Conservation (phyloP, 1,140 invertebrate species). For the Pseudachorutes palmiensis region DNA sequence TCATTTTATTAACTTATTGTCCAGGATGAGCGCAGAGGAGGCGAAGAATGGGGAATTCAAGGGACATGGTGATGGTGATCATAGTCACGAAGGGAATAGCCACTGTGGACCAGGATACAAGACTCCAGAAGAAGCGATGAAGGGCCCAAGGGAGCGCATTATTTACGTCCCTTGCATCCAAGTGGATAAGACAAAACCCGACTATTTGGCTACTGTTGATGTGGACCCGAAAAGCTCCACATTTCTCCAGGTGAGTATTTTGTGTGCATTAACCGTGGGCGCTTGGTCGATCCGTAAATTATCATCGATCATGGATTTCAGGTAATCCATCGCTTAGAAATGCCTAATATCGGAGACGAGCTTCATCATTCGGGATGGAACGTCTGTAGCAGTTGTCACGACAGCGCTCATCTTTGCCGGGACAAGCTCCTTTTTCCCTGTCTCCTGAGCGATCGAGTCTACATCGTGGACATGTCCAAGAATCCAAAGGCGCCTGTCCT, state of each 20-base stretch:
- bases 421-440: slow-evolving; percentile 74
- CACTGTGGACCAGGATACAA: slow-evolving; percentile 18
- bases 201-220: slow-evolving; percentile 85
- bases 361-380: slow-evolving; percentile 96
- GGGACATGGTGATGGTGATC: no score
- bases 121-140: slow-evolving; percentile 69
- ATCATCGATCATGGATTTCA: slow-evolving; percentile 42
- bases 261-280: not conserved
- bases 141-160: slow-evolving; percentile 64
- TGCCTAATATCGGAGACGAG: slow-evolving; percentile 74
- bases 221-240: slow-evolving; percentile 76
- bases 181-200: slow-evolving; percentile 53
- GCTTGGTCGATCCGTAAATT: not conserved
- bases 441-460: slow-evolving; percentile 73
- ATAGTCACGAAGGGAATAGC: no score
- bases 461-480: slow-evolving; percentile 69
- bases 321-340: slow-evolving; percentile 77
- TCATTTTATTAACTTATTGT: no score
- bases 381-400: slow-evolving; percentile 77
- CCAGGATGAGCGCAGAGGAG: no score
- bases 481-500: slow-evolving; percentile 58
- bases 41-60: no score
- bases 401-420: slow-evolving; percentile 54
- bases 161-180: slow-evolving; percentile 80
- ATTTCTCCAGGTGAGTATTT: slow-evolving; percentile 65